phyloP scores from a whole-genome alignment of 2,797 vertebrate species.

The Perdix hodgsoniae region DNA sequence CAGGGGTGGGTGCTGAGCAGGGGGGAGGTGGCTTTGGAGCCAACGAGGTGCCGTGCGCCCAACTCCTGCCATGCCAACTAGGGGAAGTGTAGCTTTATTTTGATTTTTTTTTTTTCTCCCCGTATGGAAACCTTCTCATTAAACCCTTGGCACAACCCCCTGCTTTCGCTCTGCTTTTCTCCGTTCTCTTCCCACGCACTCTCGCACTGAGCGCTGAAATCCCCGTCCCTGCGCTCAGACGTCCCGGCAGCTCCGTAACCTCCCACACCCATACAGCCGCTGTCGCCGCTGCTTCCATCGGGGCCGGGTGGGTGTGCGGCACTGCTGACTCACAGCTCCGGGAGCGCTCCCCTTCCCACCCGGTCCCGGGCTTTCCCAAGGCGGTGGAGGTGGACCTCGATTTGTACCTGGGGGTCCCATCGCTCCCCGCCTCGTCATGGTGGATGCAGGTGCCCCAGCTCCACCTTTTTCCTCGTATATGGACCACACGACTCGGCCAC shows the following conservation, averaged over 20 bases:
- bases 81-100: no score
- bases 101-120: no score
- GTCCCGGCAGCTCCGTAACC: slow-evolving; percentile 8
- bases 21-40: no score
- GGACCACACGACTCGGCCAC: neutral
- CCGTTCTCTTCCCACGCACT: slow-evolving; percentile 10
- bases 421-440: fast-evolving
- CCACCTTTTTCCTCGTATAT: neutral
- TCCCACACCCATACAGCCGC: neutral
- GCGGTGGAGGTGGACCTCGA: neutral
- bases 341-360: neutral
- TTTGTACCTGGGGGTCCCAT: fast-evolving
- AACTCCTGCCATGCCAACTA: no score
- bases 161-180: neutral
- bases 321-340: slow-evolving; percentile 31
- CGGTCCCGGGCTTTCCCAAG: fast-evolving
- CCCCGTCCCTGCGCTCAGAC: slow-evolving; percentile 1
- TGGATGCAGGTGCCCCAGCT: fast-evolving
- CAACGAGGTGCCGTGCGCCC: no score
- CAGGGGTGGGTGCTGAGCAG: no score
- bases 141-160: no score
- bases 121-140: no score
- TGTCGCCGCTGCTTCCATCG: neutral
- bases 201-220: slow-evolving; percentile 14
- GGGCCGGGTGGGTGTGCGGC: neutral